phyloP scores from a whole-genome alignment of 2,888 invertebrate genomes.

The Ochropleura plecta region DNA sequence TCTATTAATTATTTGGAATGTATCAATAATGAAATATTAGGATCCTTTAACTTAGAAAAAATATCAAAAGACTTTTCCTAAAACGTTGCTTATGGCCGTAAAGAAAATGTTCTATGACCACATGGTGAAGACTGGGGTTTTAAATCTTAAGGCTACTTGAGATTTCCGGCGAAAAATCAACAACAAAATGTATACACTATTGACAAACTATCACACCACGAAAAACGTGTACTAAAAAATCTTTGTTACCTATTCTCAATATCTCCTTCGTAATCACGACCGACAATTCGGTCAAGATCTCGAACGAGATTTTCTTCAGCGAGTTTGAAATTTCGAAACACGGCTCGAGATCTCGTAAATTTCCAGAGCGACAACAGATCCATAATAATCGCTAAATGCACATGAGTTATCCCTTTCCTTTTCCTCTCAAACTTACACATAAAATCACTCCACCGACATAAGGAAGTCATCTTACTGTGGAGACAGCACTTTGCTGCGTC shows the following conservation, averaged over 20 bases:
- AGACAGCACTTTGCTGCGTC: conserved; percentile 60
- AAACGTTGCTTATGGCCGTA: no score
- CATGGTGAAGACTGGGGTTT: not conserved
- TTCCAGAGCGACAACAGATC: not conserved
- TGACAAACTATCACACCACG: no score
- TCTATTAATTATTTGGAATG: not conserved
- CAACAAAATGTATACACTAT: not conserved
- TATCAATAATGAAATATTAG: not conserved
- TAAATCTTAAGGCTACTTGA: not conserved
- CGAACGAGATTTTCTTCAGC: not conserved
- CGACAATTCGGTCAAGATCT: not conserved
- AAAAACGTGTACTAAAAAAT: no score
- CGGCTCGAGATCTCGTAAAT: not conserved
- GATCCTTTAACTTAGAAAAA: not conserved
- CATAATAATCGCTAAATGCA: conserved; percentile 3
- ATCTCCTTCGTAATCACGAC: not conserved
- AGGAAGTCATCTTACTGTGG: conserved; percentile 55
- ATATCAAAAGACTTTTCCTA: not conserved
- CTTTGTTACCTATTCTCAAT: not conserved
- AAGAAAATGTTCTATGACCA: no score
- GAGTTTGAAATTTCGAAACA: not conserved
- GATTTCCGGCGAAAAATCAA: not conserved
- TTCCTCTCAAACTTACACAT: conserved; percentile 27
- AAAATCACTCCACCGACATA: conserved; percentile 46
- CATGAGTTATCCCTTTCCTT: conserved; percentile 6